Conservation (phyloP, 2,888 invertebrate species). For the Aethes cnicana region DNA sequence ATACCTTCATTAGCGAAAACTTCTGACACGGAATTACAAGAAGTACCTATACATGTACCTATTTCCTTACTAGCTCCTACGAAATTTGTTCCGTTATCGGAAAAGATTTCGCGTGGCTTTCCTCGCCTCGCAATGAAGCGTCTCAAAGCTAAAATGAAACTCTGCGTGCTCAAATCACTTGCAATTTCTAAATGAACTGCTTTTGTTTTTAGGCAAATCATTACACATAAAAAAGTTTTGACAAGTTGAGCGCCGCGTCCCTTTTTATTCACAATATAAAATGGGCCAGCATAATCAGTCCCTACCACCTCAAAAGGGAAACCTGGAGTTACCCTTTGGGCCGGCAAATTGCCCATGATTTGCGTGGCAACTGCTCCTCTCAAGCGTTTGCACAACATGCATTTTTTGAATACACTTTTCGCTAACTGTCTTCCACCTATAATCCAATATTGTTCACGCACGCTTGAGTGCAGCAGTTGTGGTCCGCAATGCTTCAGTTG, state of each 20-base stretch:
- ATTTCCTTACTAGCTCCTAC: constrained; percentile 34
- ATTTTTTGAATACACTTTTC: constrained; percentile 16
- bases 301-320: constrained; percentile 29
- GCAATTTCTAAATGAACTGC: constrained; percentile 29
- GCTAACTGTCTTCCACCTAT: constrained; percentile 24
- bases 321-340: background rate
- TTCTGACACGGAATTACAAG: constrained; percentile 15
- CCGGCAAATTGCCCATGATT: constrained; percentile 32
- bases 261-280: constrained; percentile 22
- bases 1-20: constrained; percentile 26
- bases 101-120: constrained; percentile 29
- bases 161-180: constrained; percentile 27
- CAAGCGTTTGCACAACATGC: constrained; percentile 23
- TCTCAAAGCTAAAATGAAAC: constrained; percentile 27
- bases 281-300: constrained; percentile 34
- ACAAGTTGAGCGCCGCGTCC: constrained; percentile 24
- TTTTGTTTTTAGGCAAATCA: constrained; percentile 30
- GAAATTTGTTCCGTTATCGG: constrained; percentile 35
- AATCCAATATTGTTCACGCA: constrained; percentile 20
- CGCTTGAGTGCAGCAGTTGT: constrained; percentile 30
- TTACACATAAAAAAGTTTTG: constrained; percentile 33
- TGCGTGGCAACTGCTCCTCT: constrained; percentile 24
- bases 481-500: constrained; percentile 30
- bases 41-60: constrained; percentile 21
- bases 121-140: constrained; percentile 34